Evolutionary conservation across 1,140 invertebrate genomes (phyloP), one percentile per base, ranked within the genome.

Genomic region (Carcinoscorpius rotundicauda): DNA sequence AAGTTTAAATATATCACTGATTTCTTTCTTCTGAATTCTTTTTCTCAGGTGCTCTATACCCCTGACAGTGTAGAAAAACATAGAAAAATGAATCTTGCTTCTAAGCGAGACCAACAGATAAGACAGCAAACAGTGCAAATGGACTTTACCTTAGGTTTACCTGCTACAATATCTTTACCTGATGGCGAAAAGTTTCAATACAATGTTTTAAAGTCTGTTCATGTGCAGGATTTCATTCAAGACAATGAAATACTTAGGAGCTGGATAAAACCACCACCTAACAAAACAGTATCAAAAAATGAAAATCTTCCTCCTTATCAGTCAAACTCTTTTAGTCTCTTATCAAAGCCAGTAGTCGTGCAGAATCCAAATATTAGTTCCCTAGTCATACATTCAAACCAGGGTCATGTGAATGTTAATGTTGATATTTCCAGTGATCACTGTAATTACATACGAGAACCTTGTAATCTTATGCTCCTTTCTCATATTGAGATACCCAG

Each of bases 161-260:
- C 86, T 64, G 84, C 85, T 65, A 81, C 81, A 69, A 82, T 86
- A 69, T 78, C 82, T 64, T 78, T 86, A 72, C 85, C 86, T 50
- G 85, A 87, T 75, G 85, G 85, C 60, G 86, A 87, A 74, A 85
- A 86, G 69, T 79, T 81, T 52, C 82, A 82, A n/a, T 85, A 83
- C 71, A 78, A 79, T 62, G 79, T 79, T 69, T 80, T 83, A 66
- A 80, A 81, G 66, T 79, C 80, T 69, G 76, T 85, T 66, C 83
- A 86, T 68, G 79, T 84, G 73, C 79, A 82, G 64, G 82, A 84
- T 75, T 77, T 80, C 64, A 83, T 84, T 52, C 75, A 84, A 81
- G 81, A 85, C 75, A 82, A 82, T 71, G 83, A 86, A 74, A 84
- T 85, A 63, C 83, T 84, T 74, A 82, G 84, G 72, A 83, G 84